Conservation (phyloP, 1,140 invertebrate species). For the Asobara japonica region DNA sequence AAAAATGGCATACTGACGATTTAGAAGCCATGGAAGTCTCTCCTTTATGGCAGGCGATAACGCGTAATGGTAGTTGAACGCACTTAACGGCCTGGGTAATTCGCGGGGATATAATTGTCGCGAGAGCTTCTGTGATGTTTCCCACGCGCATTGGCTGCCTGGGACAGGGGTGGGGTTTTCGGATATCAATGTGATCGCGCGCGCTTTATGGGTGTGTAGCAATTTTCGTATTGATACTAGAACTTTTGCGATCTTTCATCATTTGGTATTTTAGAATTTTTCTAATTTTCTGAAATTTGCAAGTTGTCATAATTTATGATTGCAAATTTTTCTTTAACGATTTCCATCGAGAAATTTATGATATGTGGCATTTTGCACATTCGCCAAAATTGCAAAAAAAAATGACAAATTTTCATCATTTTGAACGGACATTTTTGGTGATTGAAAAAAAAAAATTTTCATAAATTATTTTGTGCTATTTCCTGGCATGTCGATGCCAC, state of each 20-base stretch:
- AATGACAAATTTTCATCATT: no score
- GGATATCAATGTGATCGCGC: background rate
- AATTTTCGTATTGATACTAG: no score
- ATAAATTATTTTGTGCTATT: background rate
- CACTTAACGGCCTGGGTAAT: conserved; percentile 27
- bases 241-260: no score
- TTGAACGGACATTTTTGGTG: no score
- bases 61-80: conserved; percentile 24
- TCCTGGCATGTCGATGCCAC: background rate
- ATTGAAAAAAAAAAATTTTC: background rate
- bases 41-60: conserved; percentile 22
- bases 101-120: conserved; percentile 25
- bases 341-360: no score
- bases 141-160: conserved; percentile 15
- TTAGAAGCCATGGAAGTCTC: background rate
- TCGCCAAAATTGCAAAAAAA: no score
- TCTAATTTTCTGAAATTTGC: no score
- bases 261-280: no score
- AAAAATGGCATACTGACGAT: background rate
- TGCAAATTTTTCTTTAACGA: no score
- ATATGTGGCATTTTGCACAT: no score
- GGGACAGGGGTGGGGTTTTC: background rate
- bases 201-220: no score
- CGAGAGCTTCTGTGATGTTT: background rate
- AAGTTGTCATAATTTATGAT: no score